These are phyloP conservation scores for Drosophila virilis DNA, from an alignment of 1,140 invertebrate species.

Conservation along the genomic window DNA sequence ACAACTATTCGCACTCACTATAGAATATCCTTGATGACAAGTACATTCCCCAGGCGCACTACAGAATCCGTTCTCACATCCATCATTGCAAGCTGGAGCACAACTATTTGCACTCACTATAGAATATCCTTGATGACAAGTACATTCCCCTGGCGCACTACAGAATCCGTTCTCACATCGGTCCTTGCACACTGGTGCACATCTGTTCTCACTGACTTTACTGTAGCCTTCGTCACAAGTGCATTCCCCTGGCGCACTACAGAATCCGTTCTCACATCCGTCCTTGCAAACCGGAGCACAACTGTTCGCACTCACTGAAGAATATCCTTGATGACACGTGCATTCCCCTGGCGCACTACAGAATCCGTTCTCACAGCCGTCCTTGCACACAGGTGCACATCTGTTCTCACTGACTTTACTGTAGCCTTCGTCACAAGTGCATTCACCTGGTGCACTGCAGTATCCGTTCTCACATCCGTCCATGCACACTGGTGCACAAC, in stretches of 20 bases:
- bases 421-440: slow-evolving; percentile 19
- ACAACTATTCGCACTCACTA: slow-evolving; percentile 15
- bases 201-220: neutral
- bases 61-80: slow-evolving; percentile 15
- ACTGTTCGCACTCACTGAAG: neutral
- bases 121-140: slow-evolving; percentile 10
- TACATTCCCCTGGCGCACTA: neutral
- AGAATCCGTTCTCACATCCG: slow-evolving; percentile 38
- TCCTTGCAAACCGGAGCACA: neutral
- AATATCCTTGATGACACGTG: slow-evolving; percentile 13
- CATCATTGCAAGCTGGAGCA: neutral
- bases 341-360: slow-evolving; percentile 5
- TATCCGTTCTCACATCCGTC: slow-evolving; percentile 24
- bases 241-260: slow-evolving; percentile 25
- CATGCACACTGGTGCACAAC: slow-evolving; percentile 15
- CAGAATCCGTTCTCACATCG: slow-evolving; percentile 45
- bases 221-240: slow-evolving; percentile 16
- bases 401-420: neutral
- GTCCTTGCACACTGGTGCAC: slow-evolving; percentile 15
- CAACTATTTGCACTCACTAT: slow-evolving; percentile 8
- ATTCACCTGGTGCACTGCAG: slow-evolving; percentile 24
- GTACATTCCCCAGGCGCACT: neutral
- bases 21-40: slow-evolving; percentile 2
- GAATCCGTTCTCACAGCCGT: slow-evolving; percentile 29
- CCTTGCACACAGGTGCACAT: slow-evolving; percentile 15